Evolutionary conservation across 2,113 vertebrate genomes (phyloP).

Genomic region (Alouatta palliata): DNA sequence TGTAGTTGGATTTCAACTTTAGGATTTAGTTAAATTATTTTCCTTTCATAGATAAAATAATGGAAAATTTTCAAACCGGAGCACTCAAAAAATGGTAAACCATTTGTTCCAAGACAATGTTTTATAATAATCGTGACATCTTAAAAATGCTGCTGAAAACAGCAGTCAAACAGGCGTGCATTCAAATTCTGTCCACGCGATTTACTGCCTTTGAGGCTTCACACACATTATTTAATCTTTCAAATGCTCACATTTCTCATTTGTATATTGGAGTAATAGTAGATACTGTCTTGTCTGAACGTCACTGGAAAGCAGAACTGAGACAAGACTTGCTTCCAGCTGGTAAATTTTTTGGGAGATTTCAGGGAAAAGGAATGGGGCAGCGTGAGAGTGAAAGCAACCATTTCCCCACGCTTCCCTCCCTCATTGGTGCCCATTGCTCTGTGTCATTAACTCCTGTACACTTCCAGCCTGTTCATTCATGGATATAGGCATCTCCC

Average conservation of each 20-base stretch:
- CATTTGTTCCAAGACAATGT: neutral
- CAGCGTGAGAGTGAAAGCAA: neutral
- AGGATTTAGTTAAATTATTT: neutral
- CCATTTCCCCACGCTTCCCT: neutral
- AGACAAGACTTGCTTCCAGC: neutral
- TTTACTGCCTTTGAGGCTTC: neutral
- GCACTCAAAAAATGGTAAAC: neutral
- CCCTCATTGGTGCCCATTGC: neutral
- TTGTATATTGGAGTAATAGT: neutral
- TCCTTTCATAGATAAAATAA: neutral
- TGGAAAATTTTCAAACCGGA: neutral
- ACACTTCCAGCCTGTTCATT: too few relatives aligned
- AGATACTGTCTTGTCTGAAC: neutral
- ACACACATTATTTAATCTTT: neutral
- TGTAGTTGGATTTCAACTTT: neutral
- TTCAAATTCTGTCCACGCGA: neutral
- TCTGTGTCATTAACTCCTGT: neutral
- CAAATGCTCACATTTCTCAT: neutral
- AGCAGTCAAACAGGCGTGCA: neutral
- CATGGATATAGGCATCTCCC: fast-evolving
- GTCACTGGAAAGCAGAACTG: neutral
- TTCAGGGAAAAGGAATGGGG: neutral
- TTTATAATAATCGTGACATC: neutral
- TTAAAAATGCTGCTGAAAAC: neutral
- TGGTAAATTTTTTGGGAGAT: neutral